Base-by-base conservation (phyloP, 2,113 vertebrate genomes). In the Bos javanicus region DNA sequence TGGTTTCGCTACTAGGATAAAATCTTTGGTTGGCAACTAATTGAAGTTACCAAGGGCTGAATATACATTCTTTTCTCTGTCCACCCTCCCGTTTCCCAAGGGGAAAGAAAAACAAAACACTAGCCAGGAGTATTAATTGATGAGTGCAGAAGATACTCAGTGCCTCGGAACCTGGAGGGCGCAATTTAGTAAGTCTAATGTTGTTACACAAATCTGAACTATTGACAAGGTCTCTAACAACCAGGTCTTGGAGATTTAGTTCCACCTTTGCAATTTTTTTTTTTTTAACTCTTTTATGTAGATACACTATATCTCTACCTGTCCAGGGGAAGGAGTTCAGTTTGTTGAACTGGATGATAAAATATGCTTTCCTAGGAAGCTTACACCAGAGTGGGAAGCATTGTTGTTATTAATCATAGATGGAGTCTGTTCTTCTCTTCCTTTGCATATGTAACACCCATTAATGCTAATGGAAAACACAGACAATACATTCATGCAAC, bases 1-100 rank as follows among this genome's bases (percentile, higher is more conserved):
- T 98, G 97, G 98, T 98, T 99, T 99, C 98, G 98, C 98, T 98
- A 98, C 95, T 91, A 98, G 98, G 98, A 99, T 99, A 99, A 98
- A 99, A 99, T 99, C 98, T 99, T 98, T 98, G 98, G 95, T 98
- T 98, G 97, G 92, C 98, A 98, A 99, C 98, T 99, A 99, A 99
- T 99, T 99, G 99, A 99, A 99, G 99, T 98, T 98, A 97, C 98
- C 97, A 87, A 96, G 95, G 98, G 87, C 93, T 98, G 97, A 98
- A 98, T 98, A 97, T 94, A 98, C 92, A 97, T 98, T 85, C 60
- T 98, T 98, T 98, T 90, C 92, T 95, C 97, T 94, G 76, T 46
- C 76, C 52, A 85, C 78, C 59, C 39, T 50, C 57, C 95, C 93
- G 95, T 91, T 43, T 52, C 94, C 87, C 71, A 94, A 96, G 94